A percentile compares a stretch with the other conserved stretches of the same genome.
phyloP scores from a whole-genome alignment of 2,888 invertebrate species.

The Gari tellinella region DNA sequence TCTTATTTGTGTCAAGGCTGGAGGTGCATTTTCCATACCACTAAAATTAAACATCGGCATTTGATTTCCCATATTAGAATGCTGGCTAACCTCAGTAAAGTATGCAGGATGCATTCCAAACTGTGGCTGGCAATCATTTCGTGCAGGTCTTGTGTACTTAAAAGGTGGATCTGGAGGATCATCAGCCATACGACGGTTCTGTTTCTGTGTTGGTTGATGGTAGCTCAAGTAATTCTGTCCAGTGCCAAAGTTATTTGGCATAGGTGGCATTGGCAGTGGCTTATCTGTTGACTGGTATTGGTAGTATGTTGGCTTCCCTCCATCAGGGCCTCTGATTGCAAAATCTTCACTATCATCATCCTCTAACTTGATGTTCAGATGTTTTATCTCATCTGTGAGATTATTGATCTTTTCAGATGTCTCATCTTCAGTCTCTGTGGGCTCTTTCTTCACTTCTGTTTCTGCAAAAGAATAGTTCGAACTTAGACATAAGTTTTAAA shows the following conservation, averaged over 20 bases:
- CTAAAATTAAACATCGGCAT: background rate
- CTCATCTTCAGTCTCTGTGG: conserved; percentile 2
- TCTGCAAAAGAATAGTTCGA: no score
- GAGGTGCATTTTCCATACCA: no score
- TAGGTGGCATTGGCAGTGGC: conserved; percentile 23
- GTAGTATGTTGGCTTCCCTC: conserved; percentile 1
- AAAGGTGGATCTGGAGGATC: background rate
- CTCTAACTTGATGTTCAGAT: conserved; percentile 36
- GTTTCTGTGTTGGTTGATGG: background rate
- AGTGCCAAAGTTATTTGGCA: conserved; percentile 10
- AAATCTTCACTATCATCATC: conserved; percentile 17
- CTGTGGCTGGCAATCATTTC: background rate
- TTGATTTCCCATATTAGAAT: no score
- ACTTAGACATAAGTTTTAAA: no score
- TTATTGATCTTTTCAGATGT: background rate
- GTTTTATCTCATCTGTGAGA: conserved; percentile 20
- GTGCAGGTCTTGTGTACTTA: background rate
- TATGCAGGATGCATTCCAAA: background rate
- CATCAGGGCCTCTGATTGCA: conserved; percentile 11
- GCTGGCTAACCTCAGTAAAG: no score
- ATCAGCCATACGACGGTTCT: background rate
- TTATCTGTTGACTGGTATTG: conserved; percentile 8
- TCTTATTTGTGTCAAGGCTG: background rate
- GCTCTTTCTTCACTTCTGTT: background rate
- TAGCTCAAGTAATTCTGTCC: background rate